Base-by-base conservation (phyloP, 2,113 vertebrate genomes). In the Emydura subglobosa region DNA sequence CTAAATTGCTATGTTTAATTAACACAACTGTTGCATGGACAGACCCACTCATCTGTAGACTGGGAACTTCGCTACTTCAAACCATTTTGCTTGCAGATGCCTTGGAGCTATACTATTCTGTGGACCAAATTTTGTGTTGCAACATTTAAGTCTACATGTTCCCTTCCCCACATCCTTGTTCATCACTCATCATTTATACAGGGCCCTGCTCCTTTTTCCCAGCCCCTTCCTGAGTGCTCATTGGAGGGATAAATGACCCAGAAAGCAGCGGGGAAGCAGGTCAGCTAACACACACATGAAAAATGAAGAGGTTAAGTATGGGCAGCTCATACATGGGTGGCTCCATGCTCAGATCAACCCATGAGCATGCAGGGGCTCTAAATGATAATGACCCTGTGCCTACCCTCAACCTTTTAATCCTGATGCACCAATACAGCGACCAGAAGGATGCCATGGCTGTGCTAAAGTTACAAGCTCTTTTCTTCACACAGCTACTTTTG, bases 171-270 rank as follows among this genome's bases (percentile, higher is more conserved):
- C 51, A 53, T 53, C 51, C 51, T 5, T 49, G 79, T 2, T 83
- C 81, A 1, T 1, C 34, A 50, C 0, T 6, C 7, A 6, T 34
- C 10, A 39, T 5, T 44, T 65, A 21, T 11, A 53, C 65, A n/a
- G 0, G 5, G 22, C 7, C 50, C n/a, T 29, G 72, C 9, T 4
- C 78, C 76, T 50, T 13, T 2, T 2, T 54, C 3, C 17, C 14
- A 7, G 29, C 13, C 50, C 50, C 50, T 13, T 51, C 51, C 51
- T 17, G 51, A 53, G 51, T 16, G 51, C 31, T 68, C 34, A 16
- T 6, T 34, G 54, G n/a, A 49, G 50, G 83, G 65, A 90, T 82
- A 57, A 65, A 39, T 22, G 19, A 29, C 12, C 50, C 68, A 3
- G 16, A 3, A 22, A 78, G 68, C 85, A 91, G 59, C 25, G 31